phyloP scores from a whole-genome alignment of 1,140 invertebrate genomes.

The Bilobella aurantiaca region DNA sequence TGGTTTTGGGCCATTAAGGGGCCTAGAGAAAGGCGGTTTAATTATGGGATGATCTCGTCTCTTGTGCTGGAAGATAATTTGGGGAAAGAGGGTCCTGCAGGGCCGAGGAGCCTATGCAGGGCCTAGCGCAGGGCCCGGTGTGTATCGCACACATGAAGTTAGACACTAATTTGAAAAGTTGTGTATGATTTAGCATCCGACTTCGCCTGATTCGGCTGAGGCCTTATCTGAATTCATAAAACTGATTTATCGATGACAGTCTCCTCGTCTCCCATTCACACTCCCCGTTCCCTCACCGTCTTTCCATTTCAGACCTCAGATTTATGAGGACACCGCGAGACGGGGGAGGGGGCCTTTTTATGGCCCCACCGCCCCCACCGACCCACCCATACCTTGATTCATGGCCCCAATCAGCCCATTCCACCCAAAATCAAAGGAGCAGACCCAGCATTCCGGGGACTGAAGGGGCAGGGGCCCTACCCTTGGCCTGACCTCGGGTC shows the following conservation, averaged over 20 bases:
- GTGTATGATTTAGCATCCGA: conserved; percentile 32
- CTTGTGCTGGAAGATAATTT: conserved; percentile 30
- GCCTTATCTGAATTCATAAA: conserved; percentile 31
- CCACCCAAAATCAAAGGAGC: not conserved
- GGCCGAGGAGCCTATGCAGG: not conserved
- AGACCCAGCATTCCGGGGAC: not conserved
- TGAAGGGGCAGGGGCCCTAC: not conserved
- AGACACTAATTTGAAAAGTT: conserved; percentile 34
- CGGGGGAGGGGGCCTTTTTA: conserved; percentile 11
- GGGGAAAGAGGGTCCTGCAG: too few species aligned
- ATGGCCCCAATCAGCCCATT: conserved; percentile 26
- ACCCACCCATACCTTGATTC: conserved; percentile 29
- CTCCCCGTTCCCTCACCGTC: conserved; percentile 33
- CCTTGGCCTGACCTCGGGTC: too few species aligned
- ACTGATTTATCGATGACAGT: conserved; percentile 36
- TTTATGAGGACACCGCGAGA: conserved; percentile 25
- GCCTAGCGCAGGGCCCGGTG: not conserved
- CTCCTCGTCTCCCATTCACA: conserved; percentile 28
- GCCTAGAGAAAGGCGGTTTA: conserved; percentile 13
- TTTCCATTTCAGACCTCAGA: conserved; percentile 32
- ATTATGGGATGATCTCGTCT: conserved; percentile 34
- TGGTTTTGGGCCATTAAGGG: not conserved
- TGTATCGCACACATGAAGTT: conserved; percentile 30
- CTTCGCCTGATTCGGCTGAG: not conserved
- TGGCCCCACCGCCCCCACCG: conserved; percentile 23